Conservation (phyloP, 2,888 invertebrate genomes). For the Callyntrura guangdongensis region DNA sequence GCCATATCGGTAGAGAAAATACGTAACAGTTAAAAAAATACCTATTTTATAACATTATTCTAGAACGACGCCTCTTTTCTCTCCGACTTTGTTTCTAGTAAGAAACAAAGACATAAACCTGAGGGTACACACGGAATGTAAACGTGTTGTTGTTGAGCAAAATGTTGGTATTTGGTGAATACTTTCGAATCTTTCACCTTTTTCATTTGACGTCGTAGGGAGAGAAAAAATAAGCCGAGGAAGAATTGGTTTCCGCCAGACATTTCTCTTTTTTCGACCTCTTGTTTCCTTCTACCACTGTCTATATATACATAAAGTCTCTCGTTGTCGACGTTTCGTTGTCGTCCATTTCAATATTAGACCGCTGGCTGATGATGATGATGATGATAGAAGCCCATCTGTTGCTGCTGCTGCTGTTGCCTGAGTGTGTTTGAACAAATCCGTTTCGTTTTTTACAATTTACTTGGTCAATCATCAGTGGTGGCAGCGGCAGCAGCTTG, state of each 20-base stretch:
- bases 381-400: slow-evolving; percentile 72
- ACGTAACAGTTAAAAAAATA: not conserved
- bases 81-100: not conserved
- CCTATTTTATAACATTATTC: too few relatives aligned
- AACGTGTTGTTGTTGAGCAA: not conserved
- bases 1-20: not conserved
- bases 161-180: not conserved
- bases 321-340: not conserved
- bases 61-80: too few relatives aligned
- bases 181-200: slow-evolving; percentile 51
- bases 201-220: not conserved
- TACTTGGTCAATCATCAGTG: slow-evolving; percentile 54
- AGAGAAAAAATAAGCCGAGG: not conserved
- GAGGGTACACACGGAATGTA: not conserved
- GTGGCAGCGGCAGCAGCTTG: not conserved
- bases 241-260: too few relatives aligned
- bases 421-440: slow-evolving; percentile 54
- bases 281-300: not conserved
- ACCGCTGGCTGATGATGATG: not conserved
- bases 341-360: not conserved
- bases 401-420: slow-evolving; percentile 44
- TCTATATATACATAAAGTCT: not conserved
- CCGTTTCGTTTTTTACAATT: slow-evolving; percentile 40
- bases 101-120: not conserved
- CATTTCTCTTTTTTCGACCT: too few relatives aligned